phyloP scores from a whole-genome alignment of 2,888 invertebrate genomes.

The Adineta ricciae region DNA sequence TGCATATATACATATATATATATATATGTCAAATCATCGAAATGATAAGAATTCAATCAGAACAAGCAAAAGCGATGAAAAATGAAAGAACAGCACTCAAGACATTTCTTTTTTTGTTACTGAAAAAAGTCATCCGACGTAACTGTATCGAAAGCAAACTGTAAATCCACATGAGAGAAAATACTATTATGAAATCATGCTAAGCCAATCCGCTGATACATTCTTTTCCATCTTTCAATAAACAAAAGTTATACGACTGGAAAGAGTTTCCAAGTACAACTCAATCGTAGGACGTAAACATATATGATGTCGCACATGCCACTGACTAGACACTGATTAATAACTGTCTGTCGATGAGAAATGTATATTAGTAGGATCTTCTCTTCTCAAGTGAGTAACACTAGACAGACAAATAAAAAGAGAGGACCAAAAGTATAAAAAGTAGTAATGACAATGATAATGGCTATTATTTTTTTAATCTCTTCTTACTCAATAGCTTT shows the following conservation, averaged over 20 bases:
- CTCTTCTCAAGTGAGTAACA: background rate
- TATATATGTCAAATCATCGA: background rate
- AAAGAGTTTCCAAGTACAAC: background rate
- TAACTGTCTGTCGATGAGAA: background rate
- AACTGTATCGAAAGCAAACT: no score
- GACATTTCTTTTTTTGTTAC: background rate
- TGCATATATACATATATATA: no score
- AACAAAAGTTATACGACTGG: background rate
- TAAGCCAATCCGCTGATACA: no score
- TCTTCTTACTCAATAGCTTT: background rate
- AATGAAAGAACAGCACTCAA: background rate
- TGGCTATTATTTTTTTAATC: background rate
- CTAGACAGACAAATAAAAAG: background rate
- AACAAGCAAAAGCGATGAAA: background rate
- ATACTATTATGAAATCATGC: no score
- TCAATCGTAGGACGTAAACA: background rate
- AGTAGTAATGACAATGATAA: background rate
- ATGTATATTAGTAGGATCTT: background rate
- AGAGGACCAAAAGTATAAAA: background rate
- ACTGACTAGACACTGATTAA: background rate
- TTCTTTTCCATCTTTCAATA: no score
- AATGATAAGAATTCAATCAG: background rate
- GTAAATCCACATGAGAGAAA: no score
- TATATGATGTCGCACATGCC: background rate
- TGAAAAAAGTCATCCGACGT: background rate